Evolutionary conservation across 1,140 invertebrate genomes (phyloP), one percentile per base, ranked within the genome.

Genomic region (Rhagoletis pomonella): DNA sequence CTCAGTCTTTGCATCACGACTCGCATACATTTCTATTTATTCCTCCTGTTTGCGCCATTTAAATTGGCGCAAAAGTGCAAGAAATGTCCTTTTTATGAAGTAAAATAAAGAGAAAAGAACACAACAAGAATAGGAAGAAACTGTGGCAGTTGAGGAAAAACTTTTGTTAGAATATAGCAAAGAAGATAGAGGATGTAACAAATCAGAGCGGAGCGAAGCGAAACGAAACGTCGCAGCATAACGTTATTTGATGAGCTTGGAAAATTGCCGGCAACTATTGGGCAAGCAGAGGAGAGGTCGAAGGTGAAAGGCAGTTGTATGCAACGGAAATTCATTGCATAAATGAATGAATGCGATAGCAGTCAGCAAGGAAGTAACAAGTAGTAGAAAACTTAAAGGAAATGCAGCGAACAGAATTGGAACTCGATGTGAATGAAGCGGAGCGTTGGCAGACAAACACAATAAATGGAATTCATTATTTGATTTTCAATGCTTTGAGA

Each of bases 381-480:
- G 19, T 55, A 55, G 19, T 55, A 81, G 47, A 58, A 81, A 55
- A 55, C 47, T 81, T 81, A 81, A 47, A 81, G 73, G 73, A 81
- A 81, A n/a, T 81, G 47, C 73, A 81, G 73, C 73, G 55, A 81
- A 55, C 42, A 10, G 73, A 55, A 81, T 55, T 19, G 73, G 69
- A 44, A n/a, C 14, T 73, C 44, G 44, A 6, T 0, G 69, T 50
- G 44, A 73, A 73, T 6, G 69, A 73, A 50, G 42, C 17, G 7
- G 4, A 55, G 17, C n/a, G 29, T 5, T 19, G 17, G 29, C 47
- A 55, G 29, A 86, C 89, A 90, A 89, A 90, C 90, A 90, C 90
- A 90, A 91, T 89, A 87, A 91, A 91, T 91, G 91, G 91, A 91
- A 91, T 91, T 91, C 91, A 91, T 91, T 91, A 91, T 91, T 90